Evolutionary conservation across 2,888 invertebrate species (phyloP).

Genomic region (Perizoma affinitatum): DNA sequence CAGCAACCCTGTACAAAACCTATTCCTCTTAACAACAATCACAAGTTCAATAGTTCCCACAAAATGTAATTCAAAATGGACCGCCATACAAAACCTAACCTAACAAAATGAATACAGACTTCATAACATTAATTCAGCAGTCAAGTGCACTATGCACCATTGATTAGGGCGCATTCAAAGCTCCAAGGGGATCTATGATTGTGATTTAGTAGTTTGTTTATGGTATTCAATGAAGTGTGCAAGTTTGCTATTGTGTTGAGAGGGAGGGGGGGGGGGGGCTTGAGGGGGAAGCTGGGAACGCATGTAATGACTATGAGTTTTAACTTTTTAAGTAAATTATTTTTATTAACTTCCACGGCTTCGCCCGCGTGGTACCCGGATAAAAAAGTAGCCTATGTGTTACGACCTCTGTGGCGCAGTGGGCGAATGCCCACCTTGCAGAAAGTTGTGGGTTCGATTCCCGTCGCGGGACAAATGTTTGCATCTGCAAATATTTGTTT

Average conservation of each 20-base stretch:
- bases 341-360: no score
- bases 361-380: no score
- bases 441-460: no score
- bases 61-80: slow-evolving; percentile 8
- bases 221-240: slow-evolving; percentile 46
- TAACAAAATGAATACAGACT: slow-evolving; percentile 17
- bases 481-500: no score
- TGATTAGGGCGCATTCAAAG: slow-evolving; percentile 9
- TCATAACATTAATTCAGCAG: slow-evolving; percentile 16
- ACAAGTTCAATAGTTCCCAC: slow-evolving; percentile 26
- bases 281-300: slow-evolving; percentile 31
- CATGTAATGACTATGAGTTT: no score
- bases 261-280: no score
- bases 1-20: background rate
- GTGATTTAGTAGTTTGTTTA: slow-evolving; percentile 41
- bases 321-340: no score
- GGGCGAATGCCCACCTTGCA: no score
- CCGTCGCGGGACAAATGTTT: no score
- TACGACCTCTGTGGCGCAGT: no score
- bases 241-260: slow-evolving; percentile 43
- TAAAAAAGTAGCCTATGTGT: no score
- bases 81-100: slow-evolving; percentile 2
- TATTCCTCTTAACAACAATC: background rate
- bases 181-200: slow-evolving; percentile 29
- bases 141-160: slow-evolving; percentile 18